Evolutionary conservation across 1,140 invertebrate species (phyloP), one percentile per base, ranked within the genome.

Genomic region (Microvelia longipes): DNA sequence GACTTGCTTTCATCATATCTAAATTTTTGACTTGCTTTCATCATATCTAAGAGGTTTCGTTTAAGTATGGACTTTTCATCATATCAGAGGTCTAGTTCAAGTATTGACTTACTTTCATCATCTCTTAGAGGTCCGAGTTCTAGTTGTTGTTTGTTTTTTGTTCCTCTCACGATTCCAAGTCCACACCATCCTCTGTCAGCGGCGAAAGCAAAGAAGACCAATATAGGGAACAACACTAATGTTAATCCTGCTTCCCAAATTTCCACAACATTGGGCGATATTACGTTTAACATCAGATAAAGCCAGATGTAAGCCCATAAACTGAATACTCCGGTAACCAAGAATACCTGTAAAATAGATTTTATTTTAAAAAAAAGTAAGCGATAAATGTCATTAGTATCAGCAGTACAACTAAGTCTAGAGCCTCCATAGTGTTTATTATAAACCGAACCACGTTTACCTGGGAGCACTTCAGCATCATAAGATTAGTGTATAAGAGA

Each of bases 261-360:
- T 30, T 87, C 85, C 5, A 88, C 81, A 27, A 76, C 75, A 67
- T 85, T 76, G 0, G 82, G 82, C 0, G 82, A 78, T 19, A 77
- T 72, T 5, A 75, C 78, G 19, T 83, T 73, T 24, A 88, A 76
- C 61, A 87, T 82, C 13, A 87, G 73, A 28, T 85, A 77, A 11
- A 88, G 78, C 87, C 87, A 88, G n/a, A 87, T 75, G 77, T 88
- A 88, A 0, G 87, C 86, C 71, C 87, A 83, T 2, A 87, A 73
- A 66, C 81, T 82, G 76, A 85, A 87, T 61, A 83, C 75, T 1
- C 80, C 78, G 0, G 85, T 86, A 2, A 86, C 79, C 1, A 79
- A 77, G 74, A 87, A 87, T 62, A 87, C 86, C 78, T 82, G 71
- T 14, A 73, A 74, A n/a, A 50, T 70, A 73, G 71, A 68, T 63